Evolutionary conservation across 2,797 vertebrate genomes (phyloP).

Genomic region (Ctenosaura bakeri): DNA sequence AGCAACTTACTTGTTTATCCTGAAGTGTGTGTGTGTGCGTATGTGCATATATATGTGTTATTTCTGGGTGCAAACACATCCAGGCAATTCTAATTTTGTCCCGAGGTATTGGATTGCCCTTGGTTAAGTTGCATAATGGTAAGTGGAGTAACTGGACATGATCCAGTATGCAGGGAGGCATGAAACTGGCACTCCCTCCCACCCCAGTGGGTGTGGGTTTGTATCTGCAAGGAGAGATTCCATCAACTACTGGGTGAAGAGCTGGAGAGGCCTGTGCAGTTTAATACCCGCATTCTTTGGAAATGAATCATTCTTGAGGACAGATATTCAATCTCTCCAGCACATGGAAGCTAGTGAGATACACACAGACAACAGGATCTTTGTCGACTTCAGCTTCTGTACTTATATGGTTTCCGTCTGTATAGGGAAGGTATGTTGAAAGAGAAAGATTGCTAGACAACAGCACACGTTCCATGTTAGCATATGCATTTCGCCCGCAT

Average conservation of each 20-base stretch:
- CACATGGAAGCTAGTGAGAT: slow-evolving; percentile 31
- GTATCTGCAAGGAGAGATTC: slow-evolving; percentile 72
- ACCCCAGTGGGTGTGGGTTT: slow-evolving; percentile 65
- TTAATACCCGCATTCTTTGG: slow-evolving; percentile 66
- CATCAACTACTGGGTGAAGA: slow-evolving; percentile 48
- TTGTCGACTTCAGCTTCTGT: neutral
- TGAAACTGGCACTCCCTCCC: slow-evolving; percentile 66
- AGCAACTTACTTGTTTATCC: slow-evolving; percentile 42
- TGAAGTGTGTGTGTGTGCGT: neutral
- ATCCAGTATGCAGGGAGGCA: slow-evolving; percentile 69
- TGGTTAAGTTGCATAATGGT: slow-evolving; percentile 71
- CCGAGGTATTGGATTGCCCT: slow-evolving; percentile 64
- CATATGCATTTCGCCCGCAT: too few relatives aligned
- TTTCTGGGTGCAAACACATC: slow-evolving; percentile 62
- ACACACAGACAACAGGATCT: slow-evolving; percentile 36
- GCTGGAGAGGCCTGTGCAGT: slow-evolving; percentile 63
- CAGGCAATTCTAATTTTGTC: slow-evolving; percentile 73
- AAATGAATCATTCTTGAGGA: slow-evolving; percentile 65
- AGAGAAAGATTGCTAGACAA: neutral
- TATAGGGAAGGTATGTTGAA: neutral
- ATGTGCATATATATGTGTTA: slow-evolving; percentile 30
- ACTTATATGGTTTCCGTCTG: neutral
- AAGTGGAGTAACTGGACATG: slow-evolving; percentile 70
- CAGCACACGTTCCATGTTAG: neutral
- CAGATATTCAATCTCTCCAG: slow-evolving; percentile 64